Evolutionary conservation across 2,797 vertebrate species (phyloP).

Genomic region (Melanotaenia pygmaea): DNA sequence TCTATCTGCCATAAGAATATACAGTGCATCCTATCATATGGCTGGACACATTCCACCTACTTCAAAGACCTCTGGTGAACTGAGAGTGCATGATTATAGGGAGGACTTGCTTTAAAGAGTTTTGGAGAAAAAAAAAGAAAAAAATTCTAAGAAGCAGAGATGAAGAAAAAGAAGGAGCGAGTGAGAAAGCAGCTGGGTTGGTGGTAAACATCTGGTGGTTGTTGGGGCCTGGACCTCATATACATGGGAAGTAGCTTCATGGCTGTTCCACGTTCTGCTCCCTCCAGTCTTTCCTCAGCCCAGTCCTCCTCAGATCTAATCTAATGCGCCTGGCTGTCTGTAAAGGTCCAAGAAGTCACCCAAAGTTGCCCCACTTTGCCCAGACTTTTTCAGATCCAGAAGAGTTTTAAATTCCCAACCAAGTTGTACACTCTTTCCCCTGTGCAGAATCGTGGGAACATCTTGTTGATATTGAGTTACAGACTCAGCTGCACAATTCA

Average conservation of each 20-base stretch:
- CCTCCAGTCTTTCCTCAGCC: slow-evolving; percentile 46
- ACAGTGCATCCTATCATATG: slow-evolving; percentile 55
- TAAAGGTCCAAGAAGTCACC: slow-evolving; percentile 27
- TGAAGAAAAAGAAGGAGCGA: slow-evolving; percentile 34
- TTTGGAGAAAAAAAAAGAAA: slow-evolving; percentile 30
- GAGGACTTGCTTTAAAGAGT: slow-evolving; percentile 67
- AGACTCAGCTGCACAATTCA: slow-evolving; percentile 52
- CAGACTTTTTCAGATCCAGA: slow-evolving; percentile 16
- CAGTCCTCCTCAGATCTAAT: slow-evolving; percentile 37
- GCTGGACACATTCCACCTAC: slow-evolving; percentile 70
- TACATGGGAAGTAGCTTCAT: slow-evolving; percentile 50
- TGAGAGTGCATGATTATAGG: slow-evolving; percentile 75
- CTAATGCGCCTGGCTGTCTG: slow-evolving; percentile 31
- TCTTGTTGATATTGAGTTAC: slow-evolving; percentile 37
- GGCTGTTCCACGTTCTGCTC: slow-evolving; percentile 54
- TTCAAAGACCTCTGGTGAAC: slow-evolving; percentile 72
- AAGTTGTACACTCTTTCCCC: slow-evolving; percentile 13
- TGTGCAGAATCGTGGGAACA: slow-evolving; percentile 36
- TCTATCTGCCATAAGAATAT: slow-evolving; percentile 55
- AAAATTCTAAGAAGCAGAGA: slow-evolving; percentile 32
- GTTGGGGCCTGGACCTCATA: slow-evolving; percentile 62
- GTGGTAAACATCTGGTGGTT: slow-evolving; percentile 76
- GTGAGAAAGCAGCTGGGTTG: slow-evolving; percentile 76
- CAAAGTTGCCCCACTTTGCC: slow-evolving; percentile 14
- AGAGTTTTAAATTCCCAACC: background rate